These are phyloP conservation scores for Blennius ocellaris DNA, from an alignment of 2,113 vertebrate genomes.

Conservation along the genomic window DNA sequence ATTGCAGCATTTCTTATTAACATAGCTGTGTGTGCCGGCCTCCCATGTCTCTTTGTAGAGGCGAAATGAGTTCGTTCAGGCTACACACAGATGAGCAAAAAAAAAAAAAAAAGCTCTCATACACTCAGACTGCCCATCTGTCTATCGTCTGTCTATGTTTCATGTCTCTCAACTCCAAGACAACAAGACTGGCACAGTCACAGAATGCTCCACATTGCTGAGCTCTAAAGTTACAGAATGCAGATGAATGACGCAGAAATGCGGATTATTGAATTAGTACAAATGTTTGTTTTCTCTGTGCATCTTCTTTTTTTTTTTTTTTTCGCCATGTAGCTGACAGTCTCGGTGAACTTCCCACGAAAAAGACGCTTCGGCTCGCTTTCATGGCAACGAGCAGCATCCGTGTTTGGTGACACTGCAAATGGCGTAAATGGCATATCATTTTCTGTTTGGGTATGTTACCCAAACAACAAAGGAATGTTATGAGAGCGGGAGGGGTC, in stretches of 20 bases:
- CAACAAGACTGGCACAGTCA: slow-evolving; percentile 44
- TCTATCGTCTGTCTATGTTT: slow-evolving; percentile 67
- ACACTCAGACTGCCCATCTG: slow-evolving; percentile 65
- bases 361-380: slow-evolving; percentile 34
- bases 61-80: slow-evolving; percentile 44
- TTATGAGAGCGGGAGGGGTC: slow-evolving; percentile 80
- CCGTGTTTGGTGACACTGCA: slow-evolving; percentile 70
- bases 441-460: slow-evolving; percentile 77
- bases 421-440: slow-evolving; percentile 66
- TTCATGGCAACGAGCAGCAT: slow-evolving; percentile 9
- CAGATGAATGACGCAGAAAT: slow-evolving; percentile 35
- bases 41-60: slow-evolving; percentile 43
- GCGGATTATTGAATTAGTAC: slow-evolving; percentile 52
- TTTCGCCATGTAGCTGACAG: slow-evolving; percentile 19
- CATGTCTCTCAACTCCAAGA: slow-evolving; percentile 40
- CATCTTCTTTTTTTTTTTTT: background rate
- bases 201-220: slow-evolving; percentile 33
- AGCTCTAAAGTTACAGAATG: slow-evolving; percentile 57
- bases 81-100: slow-evolving; percentile 26
- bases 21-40: slow-evolving; percentile 33
- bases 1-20: slow-evolving; percentile 48
- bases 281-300: slow-evolving; percentile 52
- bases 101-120: slow-evolving; percentile 43
- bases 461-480: slow-evolving; percentile 81
- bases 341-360: slow-evolving; percentile 56